Conservation (phyloP, 2,888 invertebrate genomes). For the Watsonalla cultraria region DNA sequence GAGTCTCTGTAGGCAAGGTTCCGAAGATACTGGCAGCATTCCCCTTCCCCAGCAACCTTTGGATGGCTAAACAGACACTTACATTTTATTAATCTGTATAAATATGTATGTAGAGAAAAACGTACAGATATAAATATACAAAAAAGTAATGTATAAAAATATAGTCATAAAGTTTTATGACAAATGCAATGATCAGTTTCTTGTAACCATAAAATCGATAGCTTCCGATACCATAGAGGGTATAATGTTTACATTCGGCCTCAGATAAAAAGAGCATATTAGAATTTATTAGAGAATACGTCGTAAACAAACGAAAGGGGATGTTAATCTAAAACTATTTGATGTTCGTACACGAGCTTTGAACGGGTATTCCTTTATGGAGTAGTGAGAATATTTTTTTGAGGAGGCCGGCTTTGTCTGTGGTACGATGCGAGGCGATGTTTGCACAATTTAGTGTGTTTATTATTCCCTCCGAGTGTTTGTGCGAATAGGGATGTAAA, state of each 20-base stretch:
- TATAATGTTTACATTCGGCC: constrained; percentile 22
- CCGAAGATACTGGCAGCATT: too few relatives aligned
- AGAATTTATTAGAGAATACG: constrained; percentile 53
- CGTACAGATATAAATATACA: too few relatives aligned
- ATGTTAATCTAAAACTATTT: constrained; percentile 66
- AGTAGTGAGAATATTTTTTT: constrained; percentile 42
- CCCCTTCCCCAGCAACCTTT: too few relatives aligned
- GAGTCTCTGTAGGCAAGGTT: too few relatives aligned
- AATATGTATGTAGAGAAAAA: too few relatives aligned
- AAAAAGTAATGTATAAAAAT: too few relatives aligned
- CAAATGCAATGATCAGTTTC: constrained; percentile 1
- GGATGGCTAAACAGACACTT: too few relatives aligned
- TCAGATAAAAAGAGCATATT: constrained; percentile 52
- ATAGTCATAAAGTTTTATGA: neutral
- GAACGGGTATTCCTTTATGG: constrained; percentile 47
- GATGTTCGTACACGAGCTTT: constrained; percentile 46
- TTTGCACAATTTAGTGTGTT: constrained; percentile 54
- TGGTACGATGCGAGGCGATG: constrained; percentile 22
- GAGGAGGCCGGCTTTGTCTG: constrained; percentile 29
- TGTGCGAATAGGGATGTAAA: constrained; percentile 36
- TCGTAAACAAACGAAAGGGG: constrained; percentile 46
- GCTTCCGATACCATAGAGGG: constrained; percentile 9
- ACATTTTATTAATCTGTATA: too few relatives aligned
- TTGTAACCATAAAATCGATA: neutral
- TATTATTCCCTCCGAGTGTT: constrained; percentile 41